A percentile compares a stretch with the other conserved stretches of the same genome.
Evolutionary conservation across 1,140 invertebrate genomes (phyloP).

Genomic region (Ips typographus): DNA sequence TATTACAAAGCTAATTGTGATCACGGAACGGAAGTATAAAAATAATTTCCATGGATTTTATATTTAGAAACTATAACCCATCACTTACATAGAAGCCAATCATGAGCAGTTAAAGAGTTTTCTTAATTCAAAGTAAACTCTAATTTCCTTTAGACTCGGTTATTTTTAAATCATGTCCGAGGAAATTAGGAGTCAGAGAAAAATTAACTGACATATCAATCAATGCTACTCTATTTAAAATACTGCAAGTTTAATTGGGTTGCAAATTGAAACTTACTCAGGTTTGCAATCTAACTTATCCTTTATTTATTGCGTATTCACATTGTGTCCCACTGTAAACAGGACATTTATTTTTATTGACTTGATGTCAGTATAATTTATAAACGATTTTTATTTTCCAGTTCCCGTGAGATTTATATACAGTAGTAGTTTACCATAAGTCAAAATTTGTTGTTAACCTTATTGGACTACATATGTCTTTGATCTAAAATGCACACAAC

Average conservation of each 20-base stretch:
- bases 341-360: slow-evolving; percentile 15
- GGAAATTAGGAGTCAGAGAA: slow-evolving; percentile 11
- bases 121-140: slow-evolving; percentile 17
- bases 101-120: slow-evolving; percentile 11
- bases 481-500: too few species aligned
- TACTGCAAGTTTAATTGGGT: neutral
- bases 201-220: neutral
- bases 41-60: slow-evolving; percentile 19
- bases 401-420: neutral
- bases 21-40: slow-evolving; percentile 17
- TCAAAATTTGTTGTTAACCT: too few species aligned
- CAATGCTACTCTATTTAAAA: neutral
- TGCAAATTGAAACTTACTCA: neutral
- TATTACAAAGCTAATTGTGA: neutral
- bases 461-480: too few species aligned
- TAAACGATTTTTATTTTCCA: slow-evolving; percentile 14
- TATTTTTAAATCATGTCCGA: slow-evolving; percentile 11
- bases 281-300: too few species aligned
- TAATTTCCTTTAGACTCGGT: slow-evolving; percentile 1
- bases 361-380: slow-evolving; percentile 3
- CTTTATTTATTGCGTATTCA: slow-evolving; percentile 1
- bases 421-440: neutral
- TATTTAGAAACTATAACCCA: slow-evolving; percentile 10
- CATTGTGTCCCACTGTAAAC: slow-evolving; percentile 4
- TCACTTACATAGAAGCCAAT: neutral